Base-by-base conservation (phyloP, 2,113 vertebrate species). In the Melanostigma gelatinosum region DNA sequence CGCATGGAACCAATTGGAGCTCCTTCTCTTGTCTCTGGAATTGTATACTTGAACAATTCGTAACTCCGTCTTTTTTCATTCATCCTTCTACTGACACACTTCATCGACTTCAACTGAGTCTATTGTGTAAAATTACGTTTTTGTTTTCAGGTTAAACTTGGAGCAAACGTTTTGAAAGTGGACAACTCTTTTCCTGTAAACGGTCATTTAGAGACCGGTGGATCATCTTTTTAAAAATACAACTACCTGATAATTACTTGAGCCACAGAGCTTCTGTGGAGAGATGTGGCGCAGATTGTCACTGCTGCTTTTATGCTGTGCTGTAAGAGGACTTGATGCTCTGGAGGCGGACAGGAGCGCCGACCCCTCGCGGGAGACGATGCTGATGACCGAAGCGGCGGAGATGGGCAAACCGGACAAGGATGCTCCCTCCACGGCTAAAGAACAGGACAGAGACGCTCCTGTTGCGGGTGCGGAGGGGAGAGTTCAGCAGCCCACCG, bases 211-310 rank as follows among this genome's bases (percentile, higher is more conserved):
- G 44, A 46, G 44, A 15, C 44, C 46, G 16, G 46, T 48, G 42
- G 42, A 44, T 11, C 42, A 4, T 44, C 12, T 44, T 44, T 44
- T 44, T 42, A 12, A 42, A 44, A 44, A 32, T 32, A 32, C 9
- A 8, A 42, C 40, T 46, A 46, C 44, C 12, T 46, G 11, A 44
- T 13, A 1, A 13, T 48, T 48, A 4, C 46, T 20, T 18, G 48
- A 50, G 48, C 8, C 48, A 7, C 16, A 16, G 48, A 48, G 16
- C 50, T 54, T 13, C 18, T 9, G 24, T 6, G 55, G 11, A 63
- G 79, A 71, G 0, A 92, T 92, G 91, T 75, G 83, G 91, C 62
- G 50, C 75, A 13, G 15, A 22, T 4, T 80, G 12, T 36, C 69
- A 0, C 75, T 92, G 72, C 70, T 90, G 20, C 0, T 89, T 9